Percentiles rank a stretch among this genome's conserved stretches.
phyloP scores from a whole-genome alignment of 2,113 vertebrate genomes.

The Nycticryphes semicollaris region DNA sequence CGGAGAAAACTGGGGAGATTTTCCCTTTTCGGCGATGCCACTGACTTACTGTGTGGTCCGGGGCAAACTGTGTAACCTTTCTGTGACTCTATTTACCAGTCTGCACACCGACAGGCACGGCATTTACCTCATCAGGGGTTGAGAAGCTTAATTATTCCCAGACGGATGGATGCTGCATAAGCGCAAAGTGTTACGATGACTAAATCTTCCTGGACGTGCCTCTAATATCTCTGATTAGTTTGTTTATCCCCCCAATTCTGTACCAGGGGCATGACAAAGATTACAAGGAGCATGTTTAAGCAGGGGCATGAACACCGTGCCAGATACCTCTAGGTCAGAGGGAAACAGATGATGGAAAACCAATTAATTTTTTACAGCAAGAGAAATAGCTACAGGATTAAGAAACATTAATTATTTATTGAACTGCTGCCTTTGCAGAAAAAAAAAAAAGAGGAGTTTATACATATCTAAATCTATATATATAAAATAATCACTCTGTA shows the following conservation, averaged over 20 bases:
- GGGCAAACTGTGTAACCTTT: conserved; percentile 13
- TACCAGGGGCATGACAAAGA: conserved; percentile 57
- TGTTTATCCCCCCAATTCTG: conserved; percentile 57
- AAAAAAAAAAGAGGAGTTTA: neutral
- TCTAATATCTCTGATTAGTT: conserved; percentile 22
- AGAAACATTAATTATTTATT: conserved; percentile 81
- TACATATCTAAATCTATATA: neutral
- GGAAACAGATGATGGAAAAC: conserved; percentile 75
- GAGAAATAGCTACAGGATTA: conserved; percentile 76
- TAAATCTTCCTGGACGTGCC: conserved; percentile 64
- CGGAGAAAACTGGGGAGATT: neutral
- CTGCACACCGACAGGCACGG: neutral
- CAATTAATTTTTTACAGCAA: conserved; percentile 78
- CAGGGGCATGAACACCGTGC: conserved; percentile 35
- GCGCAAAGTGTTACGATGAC: neutral
- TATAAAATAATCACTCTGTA: conserved; percentile 38
- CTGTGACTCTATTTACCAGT: conserved; percentile 31
- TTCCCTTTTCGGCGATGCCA: neutral
- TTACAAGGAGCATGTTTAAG: conserved; percentile 60
- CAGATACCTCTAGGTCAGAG: conserved; percentile 70
- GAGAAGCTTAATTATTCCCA: conserved; percentile 42
- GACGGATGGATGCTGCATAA: conserved; percentile 43
- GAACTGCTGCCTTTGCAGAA: conserved; percentile 67
- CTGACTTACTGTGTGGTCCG: conserved; percentile 23
- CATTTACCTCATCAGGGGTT: conserved; percentile 3